Evolutionary conservation across 1,140 invertebrate genomes (phyloP), one percentile per base, ranked within the genome.

Genomic region (Psilanteris sp.): DNA sequence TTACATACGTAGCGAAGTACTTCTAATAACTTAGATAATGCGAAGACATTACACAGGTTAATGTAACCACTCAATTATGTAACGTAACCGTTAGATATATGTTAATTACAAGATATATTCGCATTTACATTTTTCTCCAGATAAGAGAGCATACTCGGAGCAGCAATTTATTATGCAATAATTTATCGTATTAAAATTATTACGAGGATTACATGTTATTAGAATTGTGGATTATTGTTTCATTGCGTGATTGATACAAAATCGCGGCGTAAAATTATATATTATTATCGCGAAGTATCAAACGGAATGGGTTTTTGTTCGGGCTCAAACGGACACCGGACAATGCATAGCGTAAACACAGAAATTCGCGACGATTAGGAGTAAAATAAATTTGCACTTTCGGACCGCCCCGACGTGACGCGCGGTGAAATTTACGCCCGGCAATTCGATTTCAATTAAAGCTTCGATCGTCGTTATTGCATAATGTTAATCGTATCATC

Each of bases 401-500:
- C n/a, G n/a, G n/a, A n/a, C n/a, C n/a, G n/a, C 46, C 5, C 18
- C 15, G 1, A 4, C 31, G 27, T 22, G 27, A 44, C 32, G 26
- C 15, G 22, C 52, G 26, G 52, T 54, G 32, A 66, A 66, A 61
- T 44, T 74, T 54, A 61, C 36, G 44, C 46, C 15, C 0, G 34
- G 36, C 52, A 66, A 74, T 66, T 74, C 7, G 50, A 74, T 66
- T 74, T 74, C 52, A 59, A 74, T 74, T 52, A 74, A 61, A 44
- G 44, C 11, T 34, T 55, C 64, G 59, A 70, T 66, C 66, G 64
- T 26, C 14, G 44, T 68, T 57, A 50, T 68, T 77, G 50, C 61
- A 50, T 77, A 67, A 77, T 67, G 52, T 52, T 62, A 72, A 72
- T 72, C 46, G 59, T 57, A 68, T 72, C 46, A 72, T 62, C 59